Conservation (phyloP, 1,140 invertebrate species). For the Drosophila gunungcola region DNA sequence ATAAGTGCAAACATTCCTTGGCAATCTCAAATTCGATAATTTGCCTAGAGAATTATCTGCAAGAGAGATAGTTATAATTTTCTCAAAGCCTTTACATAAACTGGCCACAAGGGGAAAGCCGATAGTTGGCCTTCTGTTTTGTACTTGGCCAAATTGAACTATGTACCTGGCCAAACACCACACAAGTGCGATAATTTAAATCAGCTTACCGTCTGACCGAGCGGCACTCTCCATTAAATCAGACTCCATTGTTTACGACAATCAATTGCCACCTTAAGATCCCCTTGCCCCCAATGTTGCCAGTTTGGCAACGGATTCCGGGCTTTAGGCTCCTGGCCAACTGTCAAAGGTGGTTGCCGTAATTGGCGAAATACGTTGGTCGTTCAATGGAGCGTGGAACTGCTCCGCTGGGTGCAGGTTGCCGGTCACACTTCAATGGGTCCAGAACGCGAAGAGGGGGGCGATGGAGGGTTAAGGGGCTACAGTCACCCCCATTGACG, state of each 20-base stretch:
- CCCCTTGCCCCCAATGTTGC: slow-evolving; percentile 14
- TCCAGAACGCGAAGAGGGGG: background rate
- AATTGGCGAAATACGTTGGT: slow-evolving; percentile 74
- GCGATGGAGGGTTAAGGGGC: background rate
- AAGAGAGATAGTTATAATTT: slow-evolving; percentile 23
- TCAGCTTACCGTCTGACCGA: slow-evolving; percentile 32
- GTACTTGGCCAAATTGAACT: background rate
- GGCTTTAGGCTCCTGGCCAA: slow-evolving; percentile 14
- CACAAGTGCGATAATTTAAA: slow-evolving; percentile 38
- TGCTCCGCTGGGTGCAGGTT: slow-evolving; percentile 9
- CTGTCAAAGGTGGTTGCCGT: slow-evolving; percentile 51
- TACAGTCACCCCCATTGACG: slow-evolving; percentile 36
- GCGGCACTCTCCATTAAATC: slow-evolving; percentile 59
- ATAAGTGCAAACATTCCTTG: background rate
- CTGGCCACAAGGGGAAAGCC: slow-evolving; percentile 3
- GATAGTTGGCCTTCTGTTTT: slow-evolving; percentile 5
- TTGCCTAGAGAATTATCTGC: slow-evolving; percentile 4
- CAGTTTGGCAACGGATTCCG: slow-evolving; percentile 1
- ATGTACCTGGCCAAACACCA: slow-evolving; percentile 16
- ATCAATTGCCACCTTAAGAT: slow-evolving; percentile 74
- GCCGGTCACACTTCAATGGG: slow-evolving; percentile 60
- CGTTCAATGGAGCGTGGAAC: slow-evolving; percentile 64
- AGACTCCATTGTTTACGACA: slow-evolving; percentile 60
- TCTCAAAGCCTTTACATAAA: slow-evolving; percentile 7
- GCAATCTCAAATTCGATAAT: slow-evolving; percentile 9